Evolutionary conservation across 2,113 vertebrate species (phyloP).

Genomic region (Triplophysa rosa): DNA sequence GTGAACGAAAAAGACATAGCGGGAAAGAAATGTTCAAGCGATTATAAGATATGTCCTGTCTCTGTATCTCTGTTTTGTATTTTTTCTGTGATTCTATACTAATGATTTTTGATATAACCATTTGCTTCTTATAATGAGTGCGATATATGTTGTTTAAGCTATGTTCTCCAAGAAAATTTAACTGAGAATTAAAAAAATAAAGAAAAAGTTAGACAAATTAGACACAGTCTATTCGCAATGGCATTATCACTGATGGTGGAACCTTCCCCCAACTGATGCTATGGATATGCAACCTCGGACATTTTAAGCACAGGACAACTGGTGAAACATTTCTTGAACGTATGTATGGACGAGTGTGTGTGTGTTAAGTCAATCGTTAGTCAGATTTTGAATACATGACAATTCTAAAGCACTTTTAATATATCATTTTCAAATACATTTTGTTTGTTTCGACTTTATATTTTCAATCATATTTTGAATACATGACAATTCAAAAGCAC

Average conservation of each 20-base stretch:
- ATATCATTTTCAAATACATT: conserved; percentile 84
- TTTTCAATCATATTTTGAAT: conserved; percentile 76
- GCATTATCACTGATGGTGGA: conserved; percentile 84
- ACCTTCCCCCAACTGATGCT: conserved; percentile 72
- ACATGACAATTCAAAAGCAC: conserved; percentile 82
- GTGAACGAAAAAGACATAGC: conserved; percentile 94
- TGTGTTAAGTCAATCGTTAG: conserved; percentile 77
- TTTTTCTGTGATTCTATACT: conserved; percentile 99
- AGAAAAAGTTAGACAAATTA: conserved; percentile 94
- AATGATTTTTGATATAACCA: conserved; percentile 99
- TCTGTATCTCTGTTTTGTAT: conserved; percentile 99
- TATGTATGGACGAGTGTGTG: conserved; percentile 64
- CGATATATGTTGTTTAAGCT: conserved; percentile 99
- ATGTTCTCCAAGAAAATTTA: conserved; percentile 99
- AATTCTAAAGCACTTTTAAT: conserved; percentile 86
- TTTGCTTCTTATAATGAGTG: conserved; percentile 99
- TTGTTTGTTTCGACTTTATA: conserved; percentile 82
- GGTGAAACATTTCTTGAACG: conserved; percentile 69
- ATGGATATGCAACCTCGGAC: conserved; percentile 80
- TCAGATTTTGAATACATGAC: conserved; percentile 78
- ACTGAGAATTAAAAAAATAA: conserved; percentile 98
- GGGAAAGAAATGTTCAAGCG: conserved; percentile 99
- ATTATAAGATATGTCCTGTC: conserved; percentile 99
- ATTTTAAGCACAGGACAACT: conserved; percentile 75
- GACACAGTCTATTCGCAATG: conserved; percentile 90